These are phyloP conservation scores for Bembecia ichneumoniformis DNA, from an alignment of 2,888 invertebrate genomes.

Conservation along the genomic window DNA sequence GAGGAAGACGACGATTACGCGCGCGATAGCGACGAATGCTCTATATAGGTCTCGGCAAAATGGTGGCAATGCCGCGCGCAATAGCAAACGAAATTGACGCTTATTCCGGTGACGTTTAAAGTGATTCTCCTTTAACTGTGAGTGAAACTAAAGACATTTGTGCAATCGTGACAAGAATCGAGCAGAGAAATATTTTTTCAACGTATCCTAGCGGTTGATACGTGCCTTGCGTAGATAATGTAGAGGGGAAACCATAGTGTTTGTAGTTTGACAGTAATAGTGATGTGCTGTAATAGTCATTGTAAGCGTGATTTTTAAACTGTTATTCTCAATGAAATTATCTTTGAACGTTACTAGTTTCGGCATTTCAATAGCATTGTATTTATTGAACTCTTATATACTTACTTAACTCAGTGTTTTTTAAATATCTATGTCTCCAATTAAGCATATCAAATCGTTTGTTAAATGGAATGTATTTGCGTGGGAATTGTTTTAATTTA, in stretches of 20 bases:
- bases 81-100: conserved; percentile 8
- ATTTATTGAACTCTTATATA: conserved; percentile 2
- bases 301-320: conserved; percentile 1
- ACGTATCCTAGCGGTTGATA: conserved; percentile 56
- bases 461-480: neutral
- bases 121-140: conserved; percentile 10
- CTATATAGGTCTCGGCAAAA: conserved; percentile 56
- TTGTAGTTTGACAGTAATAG: conserved; percentile 21
- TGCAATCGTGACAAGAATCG: conserved; percentile 5
- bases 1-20: conserved; percentile 69
- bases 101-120: too few species aligned
- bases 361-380: conserved; percentile 53
- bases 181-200: conserved; percentile 62
- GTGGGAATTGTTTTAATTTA: neutral
- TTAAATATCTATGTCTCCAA: conserved; percentile 32
- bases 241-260: conserved; percentile 2
- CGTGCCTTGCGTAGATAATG: conserved; percentile 55
- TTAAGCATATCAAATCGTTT: conserved; percentile 39
- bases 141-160: conserved; percentile 52
- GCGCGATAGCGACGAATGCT: conserved; percentile 75
- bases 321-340: neutral
- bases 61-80: conserved; percentile 22
- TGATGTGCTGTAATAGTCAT: conserved; percentile 18
- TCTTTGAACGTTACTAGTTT: conserved; percentile 35
- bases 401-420: neutral